Percentiles rank a stretch among this genome's conserved stretches.
phyloP scores from a whole-genome alignment of 2,797 vertebrate genomes.

The Halcyon smyrnensis region DNA sequence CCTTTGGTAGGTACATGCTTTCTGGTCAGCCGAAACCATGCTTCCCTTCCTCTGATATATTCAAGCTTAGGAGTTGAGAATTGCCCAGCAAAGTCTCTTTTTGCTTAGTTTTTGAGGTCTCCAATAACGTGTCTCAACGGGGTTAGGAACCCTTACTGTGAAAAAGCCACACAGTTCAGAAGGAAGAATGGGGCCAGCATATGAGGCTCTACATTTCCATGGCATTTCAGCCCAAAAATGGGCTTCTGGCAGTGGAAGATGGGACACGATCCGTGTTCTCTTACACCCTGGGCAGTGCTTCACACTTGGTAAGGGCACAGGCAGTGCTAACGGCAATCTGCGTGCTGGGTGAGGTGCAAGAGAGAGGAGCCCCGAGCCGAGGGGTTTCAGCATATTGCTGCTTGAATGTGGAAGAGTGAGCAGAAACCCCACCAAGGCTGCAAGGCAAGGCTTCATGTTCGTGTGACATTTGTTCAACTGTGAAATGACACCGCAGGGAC shows the following conservation, averaged over 20 bases:
- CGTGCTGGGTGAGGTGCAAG: fast-evolving
- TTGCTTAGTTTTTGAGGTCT: conserved; percentile 3
- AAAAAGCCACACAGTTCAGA: not conserved
- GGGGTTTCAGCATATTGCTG: not conserved
- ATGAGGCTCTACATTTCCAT: not conserved
- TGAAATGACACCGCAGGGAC: not conserved
- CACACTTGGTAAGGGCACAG: not conserved
- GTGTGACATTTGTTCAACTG: not conserved
- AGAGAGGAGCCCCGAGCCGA: not conserved
- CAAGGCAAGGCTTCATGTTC: not conserved
- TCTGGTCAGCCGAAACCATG: not conserved
- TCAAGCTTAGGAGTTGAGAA: not conserved
- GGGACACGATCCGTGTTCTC: not conserved
- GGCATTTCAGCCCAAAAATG: not conserved
- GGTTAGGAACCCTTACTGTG: not conserved
- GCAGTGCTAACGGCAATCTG: not conserved
- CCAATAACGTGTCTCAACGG: not conserved
- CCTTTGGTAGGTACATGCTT: not conserved
- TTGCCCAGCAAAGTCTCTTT: not conserved
- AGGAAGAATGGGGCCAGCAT: not conserved
- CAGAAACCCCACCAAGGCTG: not conserved
- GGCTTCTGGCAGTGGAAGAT: not conserved
- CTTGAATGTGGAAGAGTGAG: not conserved
- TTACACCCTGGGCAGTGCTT: not conserved
- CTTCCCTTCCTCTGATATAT: not conserved